Percentiles rank a stretch among this genome's conserved stretches.
Conservation (phyloP, 2,888 invertebrate genomes). For the Scaeva pyrastri region DNA sequence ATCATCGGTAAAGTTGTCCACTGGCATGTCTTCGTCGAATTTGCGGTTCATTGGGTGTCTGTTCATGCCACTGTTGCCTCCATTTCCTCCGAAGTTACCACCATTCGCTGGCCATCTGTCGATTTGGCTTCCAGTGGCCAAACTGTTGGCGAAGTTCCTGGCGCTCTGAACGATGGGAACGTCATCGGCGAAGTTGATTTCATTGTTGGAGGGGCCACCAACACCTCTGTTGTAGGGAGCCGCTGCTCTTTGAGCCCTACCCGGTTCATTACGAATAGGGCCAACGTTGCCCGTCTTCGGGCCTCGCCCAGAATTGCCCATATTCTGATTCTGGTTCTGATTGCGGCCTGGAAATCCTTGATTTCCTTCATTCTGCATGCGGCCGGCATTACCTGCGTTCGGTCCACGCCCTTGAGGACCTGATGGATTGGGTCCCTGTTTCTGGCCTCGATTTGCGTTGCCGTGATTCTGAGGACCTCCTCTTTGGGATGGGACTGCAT, state of each 20-base stretch:
- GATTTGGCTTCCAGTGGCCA: conserved; percentile 40
- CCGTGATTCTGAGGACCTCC: conserved; percentile 10
- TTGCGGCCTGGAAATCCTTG: conserved; percentile 9
- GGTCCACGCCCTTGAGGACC: background rate
- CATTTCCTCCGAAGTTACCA: conserved; percentile 73
- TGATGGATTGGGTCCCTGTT: background rate
- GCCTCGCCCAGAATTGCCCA: background rate
- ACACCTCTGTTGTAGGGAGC: conserved; percentile 57
- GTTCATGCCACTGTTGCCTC: conserved; percentile 72
- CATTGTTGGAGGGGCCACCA: too few relatives aligned
- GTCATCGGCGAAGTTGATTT: conserved; percentile 65
- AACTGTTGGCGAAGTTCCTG: conserved; percentile 57
- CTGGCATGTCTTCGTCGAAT: conserved; percentile 62
- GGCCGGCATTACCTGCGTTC: conserved; percentile 28
- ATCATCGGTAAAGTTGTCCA: conserved; percentile 56
- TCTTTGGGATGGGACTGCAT: background rate
- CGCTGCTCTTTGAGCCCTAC: conserved; percentile 3
- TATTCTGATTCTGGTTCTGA: conserved; percentile 24
- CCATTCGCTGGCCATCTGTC: conserved; percentile 58
- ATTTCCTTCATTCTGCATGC: conserved; percentile 4
- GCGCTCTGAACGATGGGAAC: conserved; percentile 75
- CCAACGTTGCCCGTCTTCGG: conserved; percentile 53
- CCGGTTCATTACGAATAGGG: conserved; percentile 57
- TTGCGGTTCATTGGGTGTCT: conserved; percentile 55
- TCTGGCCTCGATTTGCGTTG: background rate